Evolutionary conservation across 2,888 invertebrate genomes (phyloP).

Genomic region (Norana najaformis): DNA sequence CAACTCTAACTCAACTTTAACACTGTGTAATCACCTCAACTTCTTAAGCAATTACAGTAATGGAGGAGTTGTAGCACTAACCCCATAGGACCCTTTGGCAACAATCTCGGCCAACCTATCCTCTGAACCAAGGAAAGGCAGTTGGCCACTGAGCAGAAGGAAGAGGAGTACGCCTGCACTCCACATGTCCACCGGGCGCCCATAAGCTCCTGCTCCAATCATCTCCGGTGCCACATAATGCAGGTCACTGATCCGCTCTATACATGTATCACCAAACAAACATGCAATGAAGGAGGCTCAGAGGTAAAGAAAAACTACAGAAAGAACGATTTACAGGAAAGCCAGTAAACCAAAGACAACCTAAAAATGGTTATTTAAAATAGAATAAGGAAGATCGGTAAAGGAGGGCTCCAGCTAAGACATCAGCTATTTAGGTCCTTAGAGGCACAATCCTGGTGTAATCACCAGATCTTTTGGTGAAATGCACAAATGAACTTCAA

Average conservation of each 20-base stretch:
- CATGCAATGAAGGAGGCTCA: not conserved
- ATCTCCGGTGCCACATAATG: slow-evolving; percentile 99
- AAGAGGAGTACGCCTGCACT: slow-evolving; percentile 93
- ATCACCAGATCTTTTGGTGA: not conserved
- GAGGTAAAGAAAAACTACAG: not conserved
- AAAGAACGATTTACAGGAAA: not conserved
- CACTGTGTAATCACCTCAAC: not conserved
- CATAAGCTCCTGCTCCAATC: slow-evolving; percentile 78
- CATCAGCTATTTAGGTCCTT: too few species aligned
- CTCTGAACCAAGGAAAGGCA: slow-evolving; percentile 93
- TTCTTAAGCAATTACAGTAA: not conserved
- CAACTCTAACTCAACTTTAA: too few species aligned
- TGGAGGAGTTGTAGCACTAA: slow-evolving; percentile 29
- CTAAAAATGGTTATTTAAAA: too few species aligned
- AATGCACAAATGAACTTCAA: too few species aligned
- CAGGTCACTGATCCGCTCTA: slow-evolving; percentile 64
- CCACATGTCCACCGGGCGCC: slow-evolving; percentile 95
- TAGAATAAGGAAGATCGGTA: too few species aligned
- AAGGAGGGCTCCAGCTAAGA: too few species aligned
- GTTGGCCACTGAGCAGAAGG: slow-evolving; percentile 86
- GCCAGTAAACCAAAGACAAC: too few species aligned
- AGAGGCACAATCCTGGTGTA: too few species aligned
- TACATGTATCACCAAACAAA: not conserved
- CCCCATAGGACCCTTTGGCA: slow-evolving; percentile 58
- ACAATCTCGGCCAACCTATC: slow-evolving; percentile 89